Evolutionary conservation across 2,888 invertebrate species (phyloP), one percentile per base, ranked within the genome.

Genomic region (Agriotes lineatus): DNA sequence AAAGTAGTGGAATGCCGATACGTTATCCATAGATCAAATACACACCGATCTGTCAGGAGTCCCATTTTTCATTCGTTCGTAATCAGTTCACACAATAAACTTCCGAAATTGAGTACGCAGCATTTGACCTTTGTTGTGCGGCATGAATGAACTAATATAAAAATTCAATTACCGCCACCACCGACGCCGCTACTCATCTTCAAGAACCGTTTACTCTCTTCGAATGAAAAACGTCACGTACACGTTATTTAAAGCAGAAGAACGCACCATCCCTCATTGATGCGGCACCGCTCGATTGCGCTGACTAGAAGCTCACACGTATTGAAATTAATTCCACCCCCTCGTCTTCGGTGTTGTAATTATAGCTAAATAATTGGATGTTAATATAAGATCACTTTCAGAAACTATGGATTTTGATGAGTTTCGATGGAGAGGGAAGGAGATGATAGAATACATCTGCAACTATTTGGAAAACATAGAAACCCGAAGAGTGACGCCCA

Each of bases 381-480:
- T n/a, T n/a, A n/a, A n/a, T n/a, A n/a, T n/a, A n/a, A n/a, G n/a
- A n/a, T 10, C 2, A 10, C 1, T 42, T 42, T 19, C 19, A 37
- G 6, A 16, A 35, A 20, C 14, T n/a, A 97, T 97, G 96, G 93
- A 96, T 83, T 90, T 92, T 69, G 89, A 93, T 67, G 95, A 96
- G 82, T 96, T 97, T 84, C 90, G 96, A 57, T 86, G 88, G 60
- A 90, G 94, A 52, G 96, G 96, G 37, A 93, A 93, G 81, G 94
- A 96, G 86, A 96, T 97, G 96, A 93, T 97, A 68, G 96, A 97
- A 81, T 96, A 95, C 83, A 96, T 97, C 75, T 96, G 96, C 83
- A 90, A 93, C 73, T 97, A 97, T 81, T 89, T 96, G 90, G 92
- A 90, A 76, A 93, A 92, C 45, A 87, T 97, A 75, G 88, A 88